These are phyloP conservation scores for Phthorimaea operculella DNA, from an alignment of 1,140 invertebrate genomes.

Conservation along the genomic window DNA sequence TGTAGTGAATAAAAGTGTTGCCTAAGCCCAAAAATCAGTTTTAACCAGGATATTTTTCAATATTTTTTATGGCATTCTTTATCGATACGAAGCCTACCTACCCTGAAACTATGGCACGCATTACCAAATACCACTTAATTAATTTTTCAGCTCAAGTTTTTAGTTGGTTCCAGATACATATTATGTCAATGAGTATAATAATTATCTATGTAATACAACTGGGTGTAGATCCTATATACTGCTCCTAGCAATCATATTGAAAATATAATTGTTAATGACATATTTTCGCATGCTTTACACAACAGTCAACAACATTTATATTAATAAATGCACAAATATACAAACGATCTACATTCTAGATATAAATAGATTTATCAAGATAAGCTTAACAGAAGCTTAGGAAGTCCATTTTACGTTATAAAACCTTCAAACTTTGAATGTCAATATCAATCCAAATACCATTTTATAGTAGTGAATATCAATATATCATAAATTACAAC, in stretches of 20 bases:
- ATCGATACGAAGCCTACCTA: too few relatives aligned
- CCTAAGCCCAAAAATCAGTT: too few relatives aligned
- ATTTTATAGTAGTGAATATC: neutral
- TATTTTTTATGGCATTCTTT: too few relatives aligned
- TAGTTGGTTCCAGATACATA: too few relatives aligned
- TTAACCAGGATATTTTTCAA: too few relatives aligned
- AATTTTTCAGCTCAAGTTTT: too few relatives aligned
- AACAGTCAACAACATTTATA: slow-evolving; percentile 1
- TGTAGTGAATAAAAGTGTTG: neutral
- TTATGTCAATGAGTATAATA: neutral
- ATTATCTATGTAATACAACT: neutral
- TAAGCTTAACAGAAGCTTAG: neutral
- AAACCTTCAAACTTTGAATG: neutral
- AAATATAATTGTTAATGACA: neutral
- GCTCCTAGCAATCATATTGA: too few relatives aligned
- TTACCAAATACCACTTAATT: too few relatives aligned
- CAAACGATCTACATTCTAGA: neutral
- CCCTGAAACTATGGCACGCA: too few relatives aligned
- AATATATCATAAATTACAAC: neutral
- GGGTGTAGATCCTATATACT: neutral
- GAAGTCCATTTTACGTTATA: neutral
- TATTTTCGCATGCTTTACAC: neutral
- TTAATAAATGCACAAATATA: neutral
- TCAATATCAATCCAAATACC: neutral
- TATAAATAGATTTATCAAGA: neutral